phyloP scores from a whole-genome alignment of 2,888 invertebrate species.

The Salpingus planirostris region DNA sequence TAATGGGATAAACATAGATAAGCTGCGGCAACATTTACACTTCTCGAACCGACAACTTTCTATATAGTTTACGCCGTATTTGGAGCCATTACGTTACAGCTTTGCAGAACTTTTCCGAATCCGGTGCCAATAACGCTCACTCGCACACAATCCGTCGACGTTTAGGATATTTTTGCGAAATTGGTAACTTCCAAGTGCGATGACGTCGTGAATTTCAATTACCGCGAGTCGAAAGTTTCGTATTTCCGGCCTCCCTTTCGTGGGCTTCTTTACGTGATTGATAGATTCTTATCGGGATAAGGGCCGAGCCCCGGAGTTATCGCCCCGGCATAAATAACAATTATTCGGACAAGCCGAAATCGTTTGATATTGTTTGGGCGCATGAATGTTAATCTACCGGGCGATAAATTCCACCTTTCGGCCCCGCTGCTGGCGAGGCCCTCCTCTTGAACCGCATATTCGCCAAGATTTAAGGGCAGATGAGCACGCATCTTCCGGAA shows the following conservation, averaged over 20 bases:
- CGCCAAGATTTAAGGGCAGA: constrained; percentile 27
- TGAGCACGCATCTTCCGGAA: constrained; percentile 25
- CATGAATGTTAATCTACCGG: constrained; percentile 18
- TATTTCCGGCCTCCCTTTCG: too few species aligned
- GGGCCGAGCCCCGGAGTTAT: too few species aligned
- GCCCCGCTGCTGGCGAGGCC: constrained; percentile 15
- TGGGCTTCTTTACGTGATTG: too few species aligned
- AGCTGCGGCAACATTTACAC: constrained; percentile 21
- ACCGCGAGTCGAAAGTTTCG: too few species aligned
- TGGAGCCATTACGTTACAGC: constrained; percentile 12
- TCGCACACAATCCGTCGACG: too few species aligned
- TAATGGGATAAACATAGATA: constrained; percentile 20
- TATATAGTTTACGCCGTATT: constrained; percentile 19
- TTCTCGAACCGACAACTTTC: constrained; percentile 19
- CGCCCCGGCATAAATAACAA: constrained; percentile 8
- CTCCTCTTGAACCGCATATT: constrained; percentile 21
- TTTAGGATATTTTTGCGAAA: too few species aligned
- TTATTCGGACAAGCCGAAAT: constrained; percentile 11
- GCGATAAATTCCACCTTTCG: constrained; percentile 22
- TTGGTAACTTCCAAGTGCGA: too few species aligned
- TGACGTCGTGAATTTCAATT: too few species aligned
- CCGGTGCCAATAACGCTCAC: too few species aligned
- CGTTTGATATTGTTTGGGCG: constrained; percentile 8
- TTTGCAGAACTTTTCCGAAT: too few species aligned
- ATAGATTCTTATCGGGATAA: too few species aligned